phyloP scores from a whole-genome alignment of 2,113 vertebrate genomes.

The Cariama cristata region DNA sequence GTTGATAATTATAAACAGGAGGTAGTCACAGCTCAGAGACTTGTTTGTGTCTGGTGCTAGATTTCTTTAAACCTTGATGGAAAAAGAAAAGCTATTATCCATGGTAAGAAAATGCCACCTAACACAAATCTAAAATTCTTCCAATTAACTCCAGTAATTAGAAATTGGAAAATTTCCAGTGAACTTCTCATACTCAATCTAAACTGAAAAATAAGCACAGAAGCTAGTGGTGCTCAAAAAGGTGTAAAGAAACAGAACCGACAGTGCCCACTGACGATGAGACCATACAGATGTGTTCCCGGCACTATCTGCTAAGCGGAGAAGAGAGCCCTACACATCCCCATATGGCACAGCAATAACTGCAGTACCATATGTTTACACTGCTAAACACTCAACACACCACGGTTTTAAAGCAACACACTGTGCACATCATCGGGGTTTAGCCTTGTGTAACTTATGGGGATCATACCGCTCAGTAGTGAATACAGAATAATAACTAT shows the following conservation, averaged over 20 bases:
- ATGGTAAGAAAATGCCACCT: conserved; percentile 47
- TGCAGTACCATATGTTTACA: background rate
- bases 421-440: background rate
- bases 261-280: background rate
- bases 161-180: conserved; percentile 58
- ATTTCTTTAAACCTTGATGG: conserved; percentile 25
- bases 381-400: background rate
- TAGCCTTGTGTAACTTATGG: background rate
- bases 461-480: background rate
- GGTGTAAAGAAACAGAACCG: background rate
- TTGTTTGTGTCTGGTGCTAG: background rate
- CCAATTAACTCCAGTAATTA: conserved; percentile 69
- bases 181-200: conserved; percentile 37
- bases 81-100: conserved; percentile 52
- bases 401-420: background rate
- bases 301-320: background rate
- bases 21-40: conserved; percentile 40
- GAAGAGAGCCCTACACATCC: background rate
- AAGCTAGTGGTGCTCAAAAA: conserved; percentile 5
- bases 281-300: conserved; percentile 35
- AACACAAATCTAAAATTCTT: conserved; percentile 64
- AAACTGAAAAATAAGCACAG: conserved; percentile 30
- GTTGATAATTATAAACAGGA: conserved; percentile 62
- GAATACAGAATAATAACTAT: background rate
- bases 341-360: background rate